These are phyloP conservation scores for Tetragnatha versicolor DNA, from an alignment of 1,140 invertebrate species.

Conservation along the genomic window DNA sequence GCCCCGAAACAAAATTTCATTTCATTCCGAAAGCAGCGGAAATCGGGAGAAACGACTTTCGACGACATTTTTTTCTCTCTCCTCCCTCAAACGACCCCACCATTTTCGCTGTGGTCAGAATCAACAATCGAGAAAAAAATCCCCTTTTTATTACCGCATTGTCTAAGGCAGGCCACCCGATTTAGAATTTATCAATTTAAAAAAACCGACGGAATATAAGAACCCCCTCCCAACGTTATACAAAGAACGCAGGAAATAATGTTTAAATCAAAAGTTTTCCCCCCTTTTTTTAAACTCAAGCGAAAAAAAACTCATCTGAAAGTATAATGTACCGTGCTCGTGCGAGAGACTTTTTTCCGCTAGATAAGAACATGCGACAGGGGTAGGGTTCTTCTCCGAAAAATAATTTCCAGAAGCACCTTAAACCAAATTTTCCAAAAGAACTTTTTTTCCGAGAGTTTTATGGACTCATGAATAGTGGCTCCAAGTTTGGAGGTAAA, in stretches of 20 bases:
- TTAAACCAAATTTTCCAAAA: too few relatives aligned
- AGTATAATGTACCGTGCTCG: conserved; percentile 52
- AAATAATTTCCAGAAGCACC: too few relatives aligned
- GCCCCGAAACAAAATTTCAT: too few relatives aligned
- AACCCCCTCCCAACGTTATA: too few relatives aligned
- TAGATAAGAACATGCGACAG: too few relatives aligned
- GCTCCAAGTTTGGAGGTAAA: too few relatives aligned
- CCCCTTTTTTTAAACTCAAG: conserved; percentile 32
- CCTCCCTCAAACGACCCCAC: not conserved
- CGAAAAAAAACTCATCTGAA: conserved; percentile 52
- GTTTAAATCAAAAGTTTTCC: conserved; percentile 54
- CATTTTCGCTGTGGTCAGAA: conserved; percentile 31
- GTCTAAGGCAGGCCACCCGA: conserved; percentile 11
- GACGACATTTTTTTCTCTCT: not conserved
- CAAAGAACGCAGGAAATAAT: conserved; percentile 43
- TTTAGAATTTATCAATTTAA: conserved; percentile 31
- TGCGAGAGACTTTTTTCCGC: conserved; percentile 46
- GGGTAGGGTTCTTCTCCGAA: too few relatives aligned
- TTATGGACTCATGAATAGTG: too few relatives aligned
- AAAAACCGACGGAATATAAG: too few relatives aligned
- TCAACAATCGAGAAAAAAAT: conserved; percentile 38
- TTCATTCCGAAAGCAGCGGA: not conserved
- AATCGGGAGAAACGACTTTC: not conserved
- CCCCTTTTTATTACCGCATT: not conserved
- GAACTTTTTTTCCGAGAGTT: too few relatives aligned